Evolutionary conservation across 2,888 invertebrate species (phyloP), one percentile per base, ranked within the genome.

Genomic region (Carpatolechia fugitivella): DNA sequence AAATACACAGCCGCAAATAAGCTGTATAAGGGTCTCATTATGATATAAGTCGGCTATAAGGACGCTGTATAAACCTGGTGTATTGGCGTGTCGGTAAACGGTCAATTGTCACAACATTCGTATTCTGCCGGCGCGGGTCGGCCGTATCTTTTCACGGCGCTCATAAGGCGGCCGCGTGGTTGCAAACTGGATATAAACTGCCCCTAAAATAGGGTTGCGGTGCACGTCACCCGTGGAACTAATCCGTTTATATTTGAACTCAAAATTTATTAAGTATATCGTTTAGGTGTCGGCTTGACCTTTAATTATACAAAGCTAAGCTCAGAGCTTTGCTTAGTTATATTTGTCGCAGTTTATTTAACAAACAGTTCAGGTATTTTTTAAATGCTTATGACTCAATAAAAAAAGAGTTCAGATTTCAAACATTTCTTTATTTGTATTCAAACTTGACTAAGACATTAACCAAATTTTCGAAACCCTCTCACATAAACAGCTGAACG

Each of bases 111-210:
- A 70, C 71, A 63, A 68, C 70, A 85, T 87, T 85, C 80, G 84
- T 85, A 88, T 88, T 82, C 87, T 69, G 69, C 69, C 65, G 72
- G 78, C 76, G 73, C 71, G 64, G 69, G 67, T 72, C 68, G 69
- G 82, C 82, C 78, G 82, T 86, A 84, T 84, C 81, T 81, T 84
- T 83, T 79, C 78, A 82, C 78, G 76, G 77, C 80, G 80, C 77
- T 77, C 82, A 72, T 83, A 83, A 82, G 81, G 77, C 44, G 78
- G 74, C 68, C 68, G 69, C 63, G 66, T 61, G 68, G 58, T 53
- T 54, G 53, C 56, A 48, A 49, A 52, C 56, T 78, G 80, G 78
- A 79, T 81, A 82, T 84, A 84, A 84, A 84, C 72, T 70, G 73
- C 63, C 58, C 61, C 63, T 69, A 66, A 67, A 67, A 33, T 35